Base-by-base conservation (phyloP, 2,888 invertebrate species). In the Malachius bipustulatus region DNA sequence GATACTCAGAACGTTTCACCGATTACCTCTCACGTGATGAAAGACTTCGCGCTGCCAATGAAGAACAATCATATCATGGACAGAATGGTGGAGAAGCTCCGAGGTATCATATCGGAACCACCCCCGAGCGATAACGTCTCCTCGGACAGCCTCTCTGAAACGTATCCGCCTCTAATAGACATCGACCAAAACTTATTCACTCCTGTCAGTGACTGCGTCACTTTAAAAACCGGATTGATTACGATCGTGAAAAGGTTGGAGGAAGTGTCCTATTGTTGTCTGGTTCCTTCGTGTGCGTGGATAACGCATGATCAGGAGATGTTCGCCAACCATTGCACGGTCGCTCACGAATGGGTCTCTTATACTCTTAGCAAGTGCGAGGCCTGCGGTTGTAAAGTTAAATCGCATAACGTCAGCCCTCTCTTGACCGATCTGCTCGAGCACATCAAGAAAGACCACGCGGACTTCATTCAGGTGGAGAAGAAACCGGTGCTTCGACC, bases 271-370 rank as follows among this genome's bases (percentile, higher is more conserved):
- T 62, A 55, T 34, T 44, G 45, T 4, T 62, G 61, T 38, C 43
- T 51, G 16, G 46, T 56, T 14, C 47, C 54, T 1, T 45, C 50
- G 1, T 62, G 62, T 39, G 45, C 49, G 3, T 58, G 55, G 35
- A 44, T 48, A 3, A 53, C 57, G 0, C 46, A 48, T 11, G 48
- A 51, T 15, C 46, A 49, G 16, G 45, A 48, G 2, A 43, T 47
- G 3, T 61, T 61, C 43, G 44, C 50, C 30, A 39, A 37, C 14
- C 63, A 63, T 42, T 62, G 59, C 39, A 49, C 46, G 16, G 47
- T 49, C n/a, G 49, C 47, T 2, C 62, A 63, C 38, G 35, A 36
- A 8, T 32, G 35, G 19, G 16, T 47, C 10, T 39, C 31, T 31
- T 15, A 40, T 14, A 40, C 26, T n/a, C 42, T 32, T 29, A 30